Conservation (phyloP, 2,888 invertebrate genomes). For the Cephus pulcher region DNA sequence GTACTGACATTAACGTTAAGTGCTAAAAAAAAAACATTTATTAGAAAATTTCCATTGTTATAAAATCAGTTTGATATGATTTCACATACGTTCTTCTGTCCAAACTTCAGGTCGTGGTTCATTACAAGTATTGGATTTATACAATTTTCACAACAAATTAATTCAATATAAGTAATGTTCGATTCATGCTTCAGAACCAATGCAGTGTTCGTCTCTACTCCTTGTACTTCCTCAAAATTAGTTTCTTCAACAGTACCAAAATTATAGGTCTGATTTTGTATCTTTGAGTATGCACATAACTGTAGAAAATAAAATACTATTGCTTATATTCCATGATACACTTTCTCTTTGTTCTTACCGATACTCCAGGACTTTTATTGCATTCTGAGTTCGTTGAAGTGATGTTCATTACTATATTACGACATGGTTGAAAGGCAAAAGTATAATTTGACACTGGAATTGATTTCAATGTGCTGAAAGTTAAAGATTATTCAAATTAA, state of each 20-base stretch:
- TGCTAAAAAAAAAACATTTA: constrained; percentile 61
- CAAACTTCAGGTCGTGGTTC: neutral
- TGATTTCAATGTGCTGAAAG: neutral
- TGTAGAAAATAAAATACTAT: neutral
- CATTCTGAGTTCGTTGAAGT: neutral
- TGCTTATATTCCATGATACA: neutral
- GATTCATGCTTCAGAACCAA: neutral
- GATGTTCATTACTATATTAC: neutral
- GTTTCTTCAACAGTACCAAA: neutral
- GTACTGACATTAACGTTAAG: constrained; percentile 68
- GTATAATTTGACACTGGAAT: neutral
- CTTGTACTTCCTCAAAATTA: neutral
- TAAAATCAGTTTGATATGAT: neutral
- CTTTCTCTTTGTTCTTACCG: neutral
- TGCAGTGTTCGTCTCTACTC: neutral
- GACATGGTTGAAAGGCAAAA: neutral
- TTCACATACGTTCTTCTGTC: constrained; percentile 8
- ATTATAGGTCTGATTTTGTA: neutral
- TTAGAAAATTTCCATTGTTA: neutral
- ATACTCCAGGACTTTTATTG: neutral
- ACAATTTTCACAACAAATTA: neutral
- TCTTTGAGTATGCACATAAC: neutral
- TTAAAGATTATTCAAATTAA: neutral
- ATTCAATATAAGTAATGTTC: neutral
- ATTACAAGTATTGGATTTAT: neutral